Base-by-base conservation (phyloP, 2,888 invertebrate species). In the Drosophila barbarae region DNA sequence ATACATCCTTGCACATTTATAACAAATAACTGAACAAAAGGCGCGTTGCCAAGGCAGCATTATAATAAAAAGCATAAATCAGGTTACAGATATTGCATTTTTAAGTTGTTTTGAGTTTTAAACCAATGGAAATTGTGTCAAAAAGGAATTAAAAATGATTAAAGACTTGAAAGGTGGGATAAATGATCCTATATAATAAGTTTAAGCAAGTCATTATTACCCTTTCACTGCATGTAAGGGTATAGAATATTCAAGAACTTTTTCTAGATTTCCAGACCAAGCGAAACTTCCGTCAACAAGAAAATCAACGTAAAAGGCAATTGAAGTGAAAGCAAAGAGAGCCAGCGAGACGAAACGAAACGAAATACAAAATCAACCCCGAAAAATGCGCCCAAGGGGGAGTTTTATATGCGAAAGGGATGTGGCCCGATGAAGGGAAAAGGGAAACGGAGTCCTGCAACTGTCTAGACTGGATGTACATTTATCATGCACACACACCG, bases 201-300 rank as follows among this genome's bases (percentile, higher is more conserved):
- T 10, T 0, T 39, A 3, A 21, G 39, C 12, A 13, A 28, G 8
- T 9, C 28, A 10, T 15, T 38, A 5, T 6, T 26, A 42, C 13
- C n/a, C 42, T 26, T 42, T n/a, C 30, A 3, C 9, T 42, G 9
- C 1, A 3, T n/a, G 26, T 10, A 15, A 46, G 46, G 30, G 46
- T 46, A 46, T 46, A 8, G 30, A 30, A 13, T 46, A 46, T 18
- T 46, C 46, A 30, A 13, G 18, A 46, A 60, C 42, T 59, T 71
- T 59, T 38, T 68, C 47, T 30, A 44, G 55, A 56, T 49, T 70
- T 70, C 56, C 56, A 63, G 64, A 56, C 36, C 69, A 60, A 35
- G 36, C 57, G 41, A 61, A 59, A 80, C 68, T 80, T 80, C 83
- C 79, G 83, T 83, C 83, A 83, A 83, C 79, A 83, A 83, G 44